A percentile compares a stretch with the other conserved stretches of the same genome.
Evolutionary conservation across 1,140 invertebrate genomes (phyloP).

Genomic region (Sycobia sp.): DNA sequence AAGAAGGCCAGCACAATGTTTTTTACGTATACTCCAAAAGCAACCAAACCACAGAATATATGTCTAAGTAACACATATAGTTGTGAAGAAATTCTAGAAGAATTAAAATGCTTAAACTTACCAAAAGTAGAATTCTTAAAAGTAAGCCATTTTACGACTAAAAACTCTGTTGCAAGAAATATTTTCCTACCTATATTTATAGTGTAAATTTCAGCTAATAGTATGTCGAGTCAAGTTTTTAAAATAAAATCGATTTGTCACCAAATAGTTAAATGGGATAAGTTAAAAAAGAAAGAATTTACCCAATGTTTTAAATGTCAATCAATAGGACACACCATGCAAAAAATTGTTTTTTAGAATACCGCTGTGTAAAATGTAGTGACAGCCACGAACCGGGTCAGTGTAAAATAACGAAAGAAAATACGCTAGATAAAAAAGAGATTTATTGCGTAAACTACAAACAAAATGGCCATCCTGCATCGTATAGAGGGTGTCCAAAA

Average conservation of each 20-base stretch:
- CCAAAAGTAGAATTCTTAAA: not conserved
- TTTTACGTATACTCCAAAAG: not conserved
- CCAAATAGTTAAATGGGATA: constrained; percentile 28
- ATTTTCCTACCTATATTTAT: not conserved
- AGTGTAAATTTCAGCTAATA: not conserved
- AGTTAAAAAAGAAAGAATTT: constrained; percentile 3
- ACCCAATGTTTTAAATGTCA: constrained; percentile 32
- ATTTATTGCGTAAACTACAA: not conserved
- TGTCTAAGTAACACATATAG: not conserved
- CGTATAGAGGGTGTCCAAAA: too few relatives aligned
- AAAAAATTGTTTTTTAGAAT: too few relatives aligned
- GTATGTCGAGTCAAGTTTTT: not conserved
- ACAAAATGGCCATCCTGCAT: too few relatives aligned
- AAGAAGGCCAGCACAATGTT: not conserved
- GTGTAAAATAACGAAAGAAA: not conserved
- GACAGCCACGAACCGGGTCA: constrained; percentile 11
- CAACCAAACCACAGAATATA: not conserved
- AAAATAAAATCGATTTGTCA: not conserved
- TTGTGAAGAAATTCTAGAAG: not conserved
- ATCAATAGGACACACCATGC: too few relatives aligned
- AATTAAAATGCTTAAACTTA: not conserved
- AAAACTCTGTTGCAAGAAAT: not conserved
- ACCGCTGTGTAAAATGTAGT: constrained; percentile 23
- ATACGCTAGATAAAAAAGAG: not conserved
- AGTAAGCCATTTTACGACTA: not conserved